Evolutionary conservation across 2,888 invertebrate species (phyloP).

Genomic region (Lordiphosa andalusiaca): DNA sequence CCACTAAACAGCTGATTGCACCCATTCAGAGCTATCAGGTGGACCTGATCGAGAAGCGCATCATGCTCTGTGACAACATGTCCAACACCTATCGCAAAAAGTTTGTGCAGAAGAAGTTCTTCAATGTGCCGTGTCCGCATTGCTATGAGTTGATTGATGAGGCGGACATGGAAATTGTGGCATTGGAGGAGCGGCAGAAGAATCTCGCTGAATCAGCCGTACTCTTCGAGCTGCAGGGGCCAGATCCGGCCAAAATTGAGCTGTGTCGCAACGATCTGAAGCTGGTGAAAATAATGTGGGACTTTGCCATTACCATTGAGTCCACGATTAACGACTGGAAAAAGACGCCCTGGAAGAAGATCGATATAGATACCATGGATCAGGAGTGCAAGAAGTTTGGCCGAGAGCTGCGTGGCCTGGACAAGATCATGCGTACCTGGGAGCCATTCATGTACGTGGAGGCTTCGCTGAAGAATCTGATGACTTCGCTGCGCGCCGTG

Average conservation of each 20-base stretch:
- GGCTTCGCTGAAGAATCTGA: constrained; percentile 92
- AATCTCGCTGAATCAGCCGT: constrained; percentile 87
- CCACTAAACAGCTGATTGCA: constrained; percentile 91
- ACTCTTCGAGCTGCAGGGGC: constrained; percentile 92
- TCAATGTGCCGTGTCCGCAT: constrained; percentile 84
- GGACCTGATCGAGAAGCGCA: constrained; percentile 90
- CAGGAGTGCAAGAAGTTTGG: constrained; percentile 95
- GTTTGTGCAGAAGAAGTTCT: constrained; percentile 84
- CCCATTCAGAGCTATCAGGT: constrained; percentile 95
- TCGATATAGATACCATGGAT: constrained; percentile 96
- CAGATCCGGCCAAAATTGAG: constrained; percentile 90
- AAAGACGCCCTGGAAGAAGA: constrained; percentile 94
- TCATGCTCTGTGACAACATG: constrained; percentile 89
- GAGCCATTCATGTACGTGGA: constrained; percentile 91
- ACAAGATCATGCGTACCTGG: constrained; percentile 90
- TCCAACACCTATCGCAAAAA: constrained; percentile 88
- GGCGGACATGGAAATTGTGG: constrained; percentile 84
- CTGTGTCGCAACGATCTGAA: constrained; percentile 88
- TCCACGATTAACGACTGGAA: constrained; percentile 95
- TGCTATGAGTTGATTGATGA: constrained; percentile 87
- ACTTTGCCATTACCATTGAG: constrained; percentile 90
- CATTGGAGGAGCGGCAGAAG: constrained; percentile 86
- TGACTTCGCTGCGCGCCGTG: constrained; percentile 95
- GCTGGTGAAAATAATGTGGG: constrained; percentile 91
- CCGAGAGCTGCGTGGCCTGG: constrained; percentile 89